Evolutionary conservation across 2,797 vertebrate species (phyloP).

Genomic region (Melanotaenia parkinsoni): DNA sequence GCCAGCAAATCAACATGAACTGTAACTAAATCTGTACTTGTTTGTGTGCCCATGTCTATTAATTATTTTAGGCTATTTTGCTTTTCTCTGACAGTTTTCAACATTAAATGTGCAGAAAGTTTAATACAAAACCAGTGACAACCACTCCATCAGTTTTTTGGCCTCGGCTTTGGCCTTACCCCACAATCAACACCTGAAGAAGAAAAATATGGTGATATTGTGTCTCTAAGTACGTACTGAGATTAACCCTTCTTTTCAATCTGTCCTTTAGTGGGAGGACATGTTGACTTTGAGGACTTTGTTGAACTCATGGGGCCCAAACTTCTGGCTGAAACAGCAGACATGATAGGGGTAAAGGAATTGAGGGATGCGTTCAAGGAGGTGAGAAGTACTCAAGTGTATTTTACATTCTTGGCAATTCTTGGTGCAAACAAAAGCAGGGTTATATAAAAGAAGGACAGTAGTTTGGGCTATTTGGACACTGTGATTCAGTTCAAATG

Average conservation of each 20-base stretch:
- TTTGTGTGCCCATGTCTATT: neutral
- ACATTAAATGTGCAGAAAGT: conserved; percentile 1
- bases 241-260: conserved; percentile 14
- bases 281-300: conserved; percentile 98
- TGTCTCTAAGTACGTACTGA: neutral
- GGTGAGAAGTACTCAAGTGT: conserved; percentile 72
- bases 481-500: neutral
- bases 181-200: neutral
- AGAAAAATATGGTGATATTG: neutral
- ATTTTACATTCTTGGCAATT: neutral
- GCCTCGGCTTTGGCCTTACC: neutral
- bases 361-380: conserved; percentile 96
- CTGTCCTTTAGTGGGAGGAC: conserved; percentile 89
- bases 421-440: neutral
- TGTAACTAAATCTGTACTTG: conserved; percentile 76
- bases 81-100: neutral
- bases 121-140: neutral
- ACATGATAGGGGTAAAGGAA: conserved; percentile 98
- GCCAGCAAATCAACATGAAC: conserved; percentile 99
- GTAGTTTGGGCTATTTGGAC: neutral
- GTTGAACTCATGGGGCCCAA: conserved; percentile 99
- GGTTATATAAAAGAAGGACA: neutral
- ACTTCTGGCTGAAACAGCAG: conserved; percentile 95
- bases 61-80: neutral
- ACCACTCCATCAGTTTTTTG: neutral